A percentile compares a stretch with the other conserved stretches of the same genome.
These are phyloP conservation scores for Melinaea marsaeus DNA, from an alignment of 2,888 invertebrate genomes.

Conservation along the genomic window DNA sequence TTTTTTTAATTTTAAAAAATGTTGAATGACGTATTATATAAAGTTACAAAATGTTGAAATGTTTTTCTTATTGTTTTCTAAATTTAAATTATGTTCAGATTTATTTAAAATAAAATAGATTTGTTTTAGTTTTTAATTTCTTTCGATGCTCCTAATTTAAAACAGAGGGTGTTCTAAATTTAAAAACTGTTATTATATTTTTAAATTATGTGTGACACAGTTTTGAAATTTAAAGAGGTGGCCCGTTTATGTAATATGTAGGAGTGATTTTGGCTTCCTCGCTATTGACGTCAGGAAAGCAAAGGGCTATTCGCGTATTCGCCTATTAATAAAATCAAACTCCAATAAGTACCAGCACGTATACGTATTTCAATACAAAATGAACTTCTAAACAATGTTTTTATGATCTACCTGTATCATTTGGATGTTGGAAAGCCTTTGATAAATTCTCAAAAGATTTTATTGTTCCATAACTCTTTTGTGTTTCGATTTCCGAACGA, in stretches of 20 bases:
- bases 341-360: slow-evolving; percentile 28
- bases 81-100: too few species aligned
- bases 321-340: slow-evolving; percentile 60
- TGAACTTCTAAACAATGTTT: slow-evolving; percentile 15
- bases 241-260: slow-evolving; percentile 47
- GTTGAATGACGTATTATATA: too few species aligned
- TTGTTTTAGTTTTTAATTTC: too few species aligned
- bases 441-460: not conserved
- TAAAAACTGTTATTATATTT: slow-evolving; percentile 37
- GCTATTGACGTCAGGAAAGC: slow-evolving; percentile 52
- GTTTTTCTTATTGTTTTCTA: too few species aligned
- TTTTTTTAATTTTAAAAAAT: not conserved
- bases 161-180: not conserved
- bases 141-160: too few species aligned
- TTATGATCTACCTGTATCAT: slow-evolving; percentile 10
- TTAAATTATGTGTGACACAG: slow-evolving; percentile 43
- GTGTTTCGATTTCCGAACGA: too few species aligned
- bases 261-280: slow-evolving; percentile 49
- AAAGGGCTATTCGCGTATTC: slow-evolving; percentile 64
- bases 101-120: too few species aligned
- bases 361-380: slow-evolving; percentile 19
- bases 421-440: not conserved
- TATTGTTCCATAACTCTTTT: not conserved
- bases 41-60: too few species aligned
- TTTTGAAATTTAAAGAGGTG: slow-evolving; percentile 41